Percentiles rank a stretch among this genome's conserved stretches.
These are phyloP conservation scores for Sphaerophoria taeniata DNA, from an alignment of 2,888 invertebrate genomes.

Conservation along the genomic window DNA sequence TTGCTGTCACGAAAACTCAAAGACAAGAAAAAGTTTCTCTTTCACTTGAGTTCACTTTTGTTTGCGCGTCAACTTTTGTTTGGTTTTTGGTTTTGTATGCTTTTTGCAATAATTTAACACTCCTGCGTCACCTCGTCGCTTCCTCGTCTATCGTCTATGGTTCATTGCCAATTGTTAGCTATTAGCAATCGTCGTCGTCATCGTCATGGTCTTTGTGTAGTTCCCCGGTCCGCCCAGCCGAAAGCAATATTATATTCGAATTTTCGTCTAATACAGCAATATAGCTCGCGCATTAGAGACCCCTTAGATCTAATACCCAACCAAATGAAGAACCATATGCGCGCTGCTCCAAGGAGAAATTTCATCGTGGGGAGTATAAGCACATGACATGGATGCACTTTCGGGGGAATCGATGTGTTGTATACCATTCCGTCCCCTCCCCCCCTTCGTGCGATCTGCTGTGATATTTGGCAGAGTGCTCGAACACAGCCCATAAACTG, in stretches of 20 bases:
- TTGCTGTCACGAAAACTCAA: conserved; percentile 71
- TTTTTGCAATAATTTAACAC: conserved; percentile 69
- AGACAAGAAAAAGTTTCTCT: conserved; percentile 73
- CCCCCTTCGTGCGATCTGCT: not conserved
- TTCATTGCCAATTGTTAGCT: not conserved
- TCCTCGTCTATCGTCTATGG: not conserved
- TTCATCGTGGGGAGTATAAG: conserved; percentile 67
- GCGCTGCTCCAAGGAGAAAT: conserved; percentile 52
- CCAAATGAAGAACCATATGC: not conserved
- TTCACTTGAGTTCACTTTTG: conserved; percentile 74
- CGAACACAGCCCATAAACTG: conserved; percentile 45
- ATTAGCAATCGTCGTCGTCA: not conserved
- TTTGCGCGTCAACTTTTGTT: conserved; percentile 71
- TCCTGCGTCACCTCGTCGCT: conserved; percentile 9
- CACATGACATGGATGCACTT: conserved; percentile 51
- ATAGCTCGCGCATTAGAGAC: conserved; percentile 52
- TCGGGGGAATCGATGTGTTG: conserved; percentile 28
- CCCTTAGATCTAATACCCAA: conserved; percentile 44
- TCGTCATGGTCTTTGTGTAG: not conserved
- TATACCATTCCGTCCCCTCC: not conserved
- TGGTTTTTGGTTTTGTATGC: conserved; percentile 61
- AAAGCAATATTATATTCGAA: conserved; percentile 28
- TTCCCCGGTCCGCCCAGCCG: not conserved
- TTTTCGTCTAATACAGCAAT: conserved; percentile 62
- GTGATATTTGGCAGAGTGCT: conserved; percentile 66